Percentiles rank a stretch among this genome's conserved stretches.
These are phyloP conservation scores for Popillia japonica DNA, from an alignment of 1,140 invertebrate species.

Conservation along the genomic window DNA sequence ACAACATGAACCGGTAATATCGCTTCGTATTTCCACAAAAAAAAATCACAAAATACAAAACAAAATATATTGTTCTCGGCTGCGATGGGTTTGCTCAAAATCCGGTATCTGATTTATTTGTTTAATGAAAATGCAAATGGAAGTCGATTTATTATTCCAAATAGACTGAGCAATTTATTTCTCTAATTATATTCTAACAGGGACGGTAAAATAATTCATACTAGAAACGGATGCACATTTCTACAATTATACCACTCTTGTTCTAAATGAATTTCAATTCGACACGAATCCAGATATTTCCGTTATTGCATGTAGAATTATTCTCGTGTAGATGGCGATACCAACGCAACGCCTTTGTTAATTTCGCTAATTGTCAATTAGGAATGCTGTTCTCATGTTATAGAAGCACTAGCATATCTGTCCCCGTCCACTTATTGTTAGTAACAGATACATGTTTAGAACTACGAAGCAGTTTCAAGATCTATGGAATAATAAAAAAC, in stretches of 20 bases:
- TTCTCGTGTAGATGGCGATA: too few species aligned
- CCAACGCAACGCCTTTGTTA: too few species aligned
- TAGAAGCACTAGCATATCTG: too few species aligned
- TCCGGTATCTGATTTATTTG: neutral
- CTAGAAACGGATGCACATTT: neutral
- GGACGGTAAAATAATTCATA: neutral
- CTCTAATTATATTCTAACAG: neutral
- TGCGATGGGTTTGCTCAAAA: neutral
- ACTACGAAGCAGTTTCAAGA: too few species aligned
- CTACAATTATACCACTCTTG: neutral
- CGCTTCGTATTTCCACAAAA: neutral
- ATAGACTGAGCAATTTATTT: conserved; percentile 3
- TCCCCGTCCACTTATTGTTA: too few species aligned
- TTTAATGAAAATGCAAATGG: conserved; percentile 2
- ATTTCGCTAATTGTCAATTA: too few species aligned
- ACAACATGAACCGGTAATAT: neutral
- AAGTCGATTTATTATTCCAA: conserved; percentile 6
- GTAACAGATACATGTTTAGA: too few species aligned
- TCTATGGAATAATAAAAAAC: too few species aligned
- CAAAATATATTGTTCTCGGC: neutral
- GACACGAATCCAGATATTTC: neutral
- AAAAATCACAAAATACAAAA: neutral
- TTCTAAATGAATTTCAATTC: neutral
- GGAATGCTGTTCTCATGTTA: too few species aligned
- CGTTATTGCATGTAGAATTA: too few species aligned